phyloP scores from a whole-genome alignment of 2,113 vertebrate species.

The Cyrtonyx montezumae region DNA sequence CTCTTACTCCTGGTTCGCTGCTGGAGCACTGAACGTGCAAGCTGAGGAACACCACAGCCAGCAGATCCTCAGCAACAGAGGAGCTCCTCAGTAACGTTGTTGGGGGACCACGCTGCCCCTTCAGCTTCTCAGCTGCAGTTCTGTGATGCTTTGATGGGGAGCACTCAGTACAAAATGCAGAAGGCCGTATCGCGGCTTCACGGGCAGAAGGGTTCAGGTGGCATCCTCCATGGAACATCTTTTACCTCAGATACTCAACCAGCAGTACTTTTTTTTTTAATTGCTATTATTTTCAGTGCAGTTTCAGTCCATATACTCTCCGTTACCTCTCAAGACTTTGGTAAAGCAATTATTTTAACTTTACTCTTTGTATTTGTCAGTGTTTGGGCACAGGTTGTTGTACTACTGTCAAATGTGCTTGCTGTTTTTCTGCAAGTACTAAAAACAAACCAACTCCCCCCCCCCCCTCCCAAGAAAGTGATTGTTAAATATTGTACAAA shows the following conservation, averaged over 20 bases:
- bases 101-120: slow-evolving; percentile 8
- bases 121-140: neutral
- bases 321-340: slow-evolving; percentile 83
- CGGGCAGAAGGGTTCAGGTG: slow-evolving; percentile 79
- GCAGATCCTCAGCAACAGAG: neutral
- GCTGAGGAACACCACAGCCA: neutral
- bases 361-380: slow-evolving; percentile 82
- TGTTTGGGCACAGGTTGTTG: slow-evolving; percentile 86
- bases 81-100: neutral
- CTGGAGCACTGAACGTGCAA: neutral
- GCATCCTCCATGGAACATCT: slow-evolving; percentile 79
- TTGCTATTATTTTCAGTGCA: slow-evolving; percentile 23
- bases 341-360: slow-evolving; percentile 81
- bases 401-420: slow-evolving; percentile 85
- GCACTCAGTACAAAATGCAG: slow-evolving; percentile 76
- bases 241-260: slow-evolving; percentile 93
- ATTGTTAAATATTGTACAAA: slow-evolving; percentile 97
- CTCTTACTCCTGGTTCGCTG: neutral
- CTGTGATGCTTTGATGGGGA: neutral
- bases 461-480: slow-evolving; percentile 81
- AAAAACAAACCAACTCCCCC: slow-evolving; percentile 49
- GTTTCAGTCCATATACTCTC: slow-evolving; percentile 79
- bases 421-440: slow-evolving; percentile 85
- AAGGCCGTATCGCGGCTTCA: slow-evolving; percentile 67
- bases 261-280: slow-evolving; percentile 78